Evolutionary conservation across 2,888 invertebrate genomes (phyloP), one percentile per base, ranked within the genome.

Genomic region (Athetis lepigone): DNA sequence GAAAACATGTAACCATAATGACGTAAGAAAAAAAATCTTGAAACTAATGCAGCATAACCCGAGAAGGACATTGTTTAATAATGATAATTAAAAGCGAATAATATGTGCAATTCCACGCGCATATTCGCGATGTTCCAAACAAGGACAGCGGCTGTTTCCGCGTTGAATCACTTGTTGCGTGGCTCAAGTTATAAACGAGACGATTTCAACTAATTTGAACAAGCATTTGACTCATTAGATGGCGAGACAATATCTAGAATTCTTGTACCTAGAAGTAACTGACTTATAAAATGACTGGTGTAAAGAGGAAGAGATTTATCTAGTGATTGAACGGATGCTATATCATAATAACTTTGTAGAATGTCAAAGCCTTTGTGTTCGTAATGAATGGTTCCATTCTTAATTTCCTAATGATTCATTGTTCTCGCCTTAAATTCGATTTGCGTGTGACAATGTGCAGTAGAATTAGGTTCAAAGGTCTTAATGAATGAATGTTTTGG

Each of bases 111-210:
- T 91, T 90, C 90, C 84, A 85, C 74, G 87, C 84, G 89, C 90
- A 91, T 88, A 91, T 92, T 90, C 86, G 90, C 88, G 89, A 90
- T 90, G 90, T 79, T 79, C 92, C 93, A 85, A 92, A 93, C 93
- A 94, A 94, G 94, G 94, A 92, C 92, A 87, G 77, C 65, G 81
- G 80, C 80, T 83, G 88, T 90, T 94, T 94, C 94, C 94, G 93
- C 82, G 90, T 94, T 94, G 93, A 92, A 86, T 93, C 92, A 93
- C 75, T 85, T 82, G 67, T 68, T 56, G 69, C 72, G 70, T 77
- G 79, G 76, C 42, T 49, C 75, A 86, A 83, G 85, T 65, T 25
- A 83, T 36, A 68, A 77, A 63, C 57, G 25, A 36, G 55, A 65
- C 52, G 75, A 56, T 70, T 67, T 68, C 16, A 49, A 29, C 46